Evolutionary conservation across 2,113 vertebrate species (phyloP).

Genomic region (Scartelaos histophorus): DNA sequence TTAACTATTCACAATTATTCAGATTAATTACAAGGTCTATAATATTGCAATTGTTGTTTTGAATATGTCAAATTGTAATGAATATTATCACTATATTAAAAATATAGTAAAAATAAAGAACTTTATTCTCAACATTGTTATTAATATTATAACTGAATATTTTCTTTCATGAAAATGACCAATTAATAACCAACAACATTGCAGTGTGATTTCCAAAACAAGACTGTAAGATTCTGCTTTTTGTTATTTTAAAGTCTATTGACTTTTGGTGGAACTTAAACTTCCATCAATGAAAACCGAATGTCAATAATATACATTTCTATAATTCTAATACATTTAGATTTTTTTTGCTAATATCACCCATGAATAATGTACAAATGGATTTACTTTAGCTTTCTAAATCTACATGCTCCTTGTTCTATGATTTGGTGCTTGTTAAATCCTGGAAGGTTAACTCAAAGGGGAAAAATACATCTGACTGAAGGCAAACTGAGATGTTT

Average conservation of each 20-base stretch:
- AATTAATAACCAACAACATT: not conserved
- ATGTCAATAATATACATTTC: no score
- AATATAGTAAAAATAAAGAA: no score
- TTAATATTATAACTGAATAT: no score
- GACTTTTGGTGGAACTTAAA: not conserved
- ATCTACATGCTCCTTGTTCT: constrained; percentile 48
- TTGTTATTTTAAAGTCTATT: not conserved
- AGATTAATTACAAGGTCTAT: no score
- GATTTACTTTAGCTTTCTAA: not conserved
- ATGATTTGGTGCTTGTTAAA: constrained; percentile 62
- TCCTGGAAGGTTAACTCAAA: constrained; percentile 54
- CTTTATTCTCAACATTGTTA: no score
- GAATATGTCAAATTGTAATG: not conserved
- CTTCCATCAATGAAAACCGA: not conserved
- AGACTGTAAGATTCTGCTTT: not conserved
- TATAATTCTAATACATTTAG: no score
- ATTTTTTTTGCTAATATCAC: not conserved
- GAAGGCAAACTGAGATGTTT: constrained; percentile 68
- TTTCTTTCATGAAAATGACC: no score
- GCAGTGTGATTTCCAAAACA: no score
- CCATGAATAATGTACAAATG: constrained; percentile 13
- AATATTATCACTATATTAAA: no score
- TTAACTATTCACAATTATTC: no score
- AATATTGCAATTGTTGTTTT: not conserved
- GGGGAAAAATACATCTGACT: constrained; percentile 56